Evolutionary conservation across 2,888 invertebrate genomes (phyloP), one percentile per base, ranked within the genome.

Genomic region (Nomada ferruginata): DNA sequence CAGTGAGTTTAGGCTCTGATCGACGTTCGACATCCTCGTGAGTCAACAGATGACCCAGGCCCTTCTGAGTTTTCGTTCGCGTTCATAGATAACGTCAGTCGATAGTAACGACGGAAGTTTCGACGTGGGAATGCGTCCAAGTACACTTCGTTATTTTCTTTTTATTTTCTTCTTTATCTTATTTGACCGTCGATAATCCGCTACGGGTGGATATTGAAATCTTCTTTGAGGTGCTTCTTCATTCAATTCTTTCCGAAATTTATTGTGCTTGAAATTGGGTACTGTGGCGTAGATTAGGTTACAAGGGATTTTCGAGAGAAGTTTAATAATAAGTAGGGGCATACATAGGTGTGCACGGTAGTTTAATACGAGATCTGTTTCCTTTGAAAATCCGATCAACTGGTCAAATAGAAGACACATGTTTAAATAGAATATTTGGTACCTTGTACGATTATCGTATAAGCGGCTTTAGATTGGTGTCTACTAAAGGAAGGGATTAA

Each of bases 401-500:
- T 68, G 73, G n/a, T 44, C 53, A 78, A 68, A 78, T 44, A 42
- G 13, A 7, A n/a, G 57, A 42, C 61, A 70, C 50, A 29, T 76
- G 76, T 20, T 55, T 66, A 55, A 66, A 61, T 53, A 44, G 65
- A 55, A 47, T 78, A 64, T 57, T 74, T 55, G 18, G 18, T 36
- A 15, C 44, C 20, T 42, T 15, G 47, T 20, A 36, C 15, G 20
- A 9, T 36, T 36, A 36, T 36, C 36, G 20, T 70, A 75, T 82
- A 82, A 82, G 82, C 59, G 26, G 70, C 57, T 74, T 82, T 71
- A 11, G 72, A 44, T 63, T 52, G 23, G 18, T 26, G 79, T 60
- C 26, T 55, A 68, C 15, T 20, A 63, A 69, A 5, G 36, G 42
- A 50, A 52, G n/a, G 64, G 50, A 72, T 79, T 79, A 73, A 81